Evolutionary conservation across 2,113 vertebrate genomes (phyloP).

Genomic region (Ardeotis arabs): DNA sequence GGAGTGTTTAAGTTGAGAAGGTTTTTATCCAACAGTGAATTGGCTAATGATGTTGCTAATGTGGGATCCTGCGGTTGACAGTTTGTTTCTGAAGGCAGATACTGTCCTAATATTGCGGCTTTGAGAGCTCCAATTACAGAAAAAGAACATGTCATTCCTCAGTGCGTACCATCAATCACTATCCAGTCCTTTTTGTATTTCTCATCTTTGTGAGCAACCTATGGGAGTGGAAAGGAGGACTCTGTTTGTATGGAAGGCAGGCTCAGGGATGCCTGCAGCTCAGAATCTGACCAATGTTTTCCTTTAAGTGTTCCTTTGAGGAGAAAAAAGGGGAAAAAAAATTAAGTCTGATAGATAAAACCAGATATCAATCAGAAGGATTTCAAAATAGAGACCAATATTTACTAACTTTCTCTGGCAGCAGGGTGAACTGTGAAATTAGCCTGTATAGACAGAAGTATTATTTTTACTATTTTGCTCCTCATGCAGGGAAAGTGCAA

Average conservation of each 20-base stretch:
- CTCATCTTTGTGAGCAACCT: not conserved
- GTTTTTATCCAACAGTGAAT: slow-evolving; percentile 40
- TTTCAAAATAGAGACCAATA: not conserved
- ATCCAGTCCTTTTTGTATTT: not conserved
- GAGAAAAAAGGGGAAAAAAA: not conserved
- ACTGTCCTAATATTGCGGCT: not conserved
- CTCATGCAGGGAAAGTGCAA: not conserved
- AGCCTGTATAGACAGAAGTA: not conserved
- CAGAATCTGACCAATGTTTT: not conserved
- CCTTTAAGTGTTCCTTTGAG: not conserved
- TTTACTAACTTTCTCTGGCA: not conserved
- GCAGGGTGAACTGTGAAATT: not conserved
- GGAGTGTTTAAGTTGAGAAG: slow-evolving; percentile 16
- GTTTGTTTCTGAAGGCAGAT: not conserved
- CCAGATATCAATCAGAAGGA: not conserved
- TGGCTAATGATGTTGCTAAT: slow-evolving; percentile 27
- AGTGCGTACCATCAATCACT: not conserved
- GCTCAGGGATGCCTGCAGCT: not conserved
- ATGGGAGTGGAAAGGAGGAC: not conserved
- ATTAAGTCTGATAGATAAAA: not conserved
- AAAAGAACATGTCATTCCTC: not conserved
- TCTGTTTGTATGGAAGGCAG: not conserved
- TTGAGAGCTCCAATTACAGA: not conserved
- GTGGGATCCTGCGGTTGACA: slow-evolving; percentile 23
- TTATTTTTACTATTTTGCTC: not conserved